Evolutionary conservation across 2,113 vertebrate genomes (phyloP).

Genomic region (Onychorhynchus coronatus): DNA sequence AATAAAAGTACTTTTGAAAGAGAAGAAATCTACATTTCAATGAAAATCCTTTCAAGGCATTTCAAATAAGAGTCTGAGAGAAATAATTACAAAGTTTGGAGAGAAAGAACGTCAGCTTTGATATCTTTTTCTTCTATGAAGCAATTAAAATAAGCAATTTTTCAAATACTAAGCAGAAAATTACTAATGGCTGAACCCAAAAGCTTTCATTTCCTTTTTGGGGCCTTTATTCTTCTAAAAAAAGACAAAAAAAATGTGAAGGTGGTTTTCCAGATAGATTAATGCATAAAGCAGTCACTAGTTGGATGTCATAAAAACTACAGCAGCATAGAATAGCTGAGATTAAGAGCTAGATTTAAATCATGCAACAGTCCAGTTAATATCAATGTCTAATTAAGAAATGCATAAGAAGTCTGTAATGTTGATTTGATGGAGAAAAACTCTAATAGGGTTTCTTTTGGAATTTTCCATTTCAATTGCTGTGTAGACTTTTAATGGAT

Average conservation of each 20-base stretch:
- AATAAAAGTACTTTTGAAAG: conserved; percentile 67
- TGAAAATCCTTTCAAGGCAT: conserved; percentile 69
- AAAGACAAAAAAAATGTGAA: conserved; percentile 64
- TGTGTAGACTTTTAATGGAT: conserved; percentile 54
- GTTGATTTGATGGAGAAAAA: conserved; percentile 69
- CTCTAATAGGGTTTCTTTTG: conserved; percentile 56
- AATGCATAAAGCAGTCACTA: conserved; percentile 59
- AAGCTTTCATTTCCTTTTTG: conserved; percentile 70
- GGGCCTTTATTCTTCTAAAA: conserved; percentile 65
- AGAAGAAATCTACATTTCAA: conserved; percentile 66
- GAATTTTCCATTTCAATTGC: conserved; percentile 65
- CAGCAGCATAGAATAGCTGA: conserved; percentile 61
- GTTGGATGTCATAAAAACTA: conserved; percentile 69
- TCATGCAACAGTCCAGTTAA: conserved; percentile 64
- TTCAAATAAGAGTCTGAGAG: conserved; percentile 69
- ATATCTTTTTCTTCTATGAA: conserved; percentile 74
- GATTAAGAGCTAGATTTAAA: conserved; percentile 72
- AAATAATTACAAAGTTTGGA: conserved; percentile 75
- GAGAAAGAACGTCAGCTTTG: conserved; percentile 72
- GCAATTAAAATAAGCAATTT: conserved; percentile 71
- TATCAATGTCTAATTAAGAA: conserved; percentile 69
- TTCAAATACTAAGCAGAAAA: conserved; percentile 72
- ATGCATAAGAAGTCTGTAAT: conserved; percentile 71
- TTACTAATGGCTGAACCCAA: conserved; percentile 68
- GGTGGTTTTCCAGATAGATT: conserved; percentile 71